Base-by-base conservation (phyloP, 2,797 vertebrate species). In the Steatocranus sp. region DNA sequence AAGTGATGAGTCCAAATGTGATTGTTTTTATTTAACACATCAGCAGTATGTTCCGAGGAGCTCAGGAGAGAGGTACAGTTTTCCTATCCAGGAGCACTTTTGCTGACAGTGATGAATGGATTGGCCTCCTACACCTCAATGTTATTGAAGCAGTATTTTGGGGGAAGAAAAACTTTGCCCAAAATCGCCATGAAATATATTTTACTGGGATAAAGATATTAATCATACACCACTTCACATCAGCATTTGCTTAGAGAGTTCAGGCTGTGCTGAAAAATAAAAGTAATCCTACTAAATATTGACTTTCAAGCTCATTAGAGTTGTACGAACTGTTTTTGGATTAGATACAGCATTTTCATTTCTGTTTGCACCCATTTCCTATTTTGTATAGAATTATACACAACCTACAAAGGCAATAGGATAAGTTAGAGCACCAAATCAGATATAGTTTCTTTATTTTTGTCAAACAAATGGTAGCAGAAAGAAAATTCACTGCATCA, bases 151-250 rank as follows among this genome's bases (percentile, higher is more conserved):
- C 56, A n/a, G 18, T 3, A 11, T 7, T 54, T 56, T 17, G 53
- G 14, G 25, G 10, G 11, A 36, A 20, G 34, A 38, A 20, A 7
- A 1, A 0, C 2, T 15, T 23, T 41, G 8, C 20, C 11, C n/a
- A 23, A 66, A 23, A 10, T 66, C 2, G 0, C 5, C 20, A 66
- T 66, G 2, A 66, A 66, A 66, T 8, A 66, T 23, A 66, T 41
- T 34, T 61, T 61, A 34, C 56, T 11, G 30, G 30, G 56, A 3
- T 61, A 61, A 34, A 34, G 12, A 66, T 20, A 66, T 66, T 38
- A 38, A 20, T 15, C 7, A 38, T 66, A 23, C 58, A 63, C 32
- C 32, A 63, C 18, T 63, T 20, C 58, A 63, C 34, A 23, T 20
- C 5, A 38, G 34, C 34, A 0, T 38, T 38, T 38, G 61, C 2